phyloP scores from a whole-genome alignment of 2,888 invertebrate genomes.

The Latrodectus hesperus region DNA sequence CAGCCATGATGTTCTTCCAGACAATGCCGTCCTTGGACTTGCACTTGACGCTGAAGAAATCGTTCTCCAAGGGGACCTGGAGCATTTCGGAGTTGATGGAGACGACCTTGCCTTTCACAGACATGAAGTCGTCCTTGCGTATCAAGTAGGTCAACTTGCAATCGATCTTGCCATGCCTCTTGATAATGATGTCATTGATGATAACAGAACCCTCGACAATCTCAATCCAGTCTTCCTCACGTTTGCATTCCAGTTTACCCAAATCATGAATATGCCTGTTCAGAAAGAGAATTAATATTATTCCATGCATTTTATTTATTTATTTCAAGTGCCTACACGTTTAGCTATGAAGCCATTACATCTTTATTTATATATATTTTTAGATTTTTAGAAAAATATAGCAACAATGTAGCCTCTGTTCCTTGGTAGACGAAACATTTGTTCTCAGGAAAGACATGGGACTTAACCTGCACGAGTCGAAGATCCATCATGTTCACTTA shows the following conservation, averaged over 20 bases:
- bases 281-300: background rate
- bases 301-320: background rate
- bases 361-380: background rate
- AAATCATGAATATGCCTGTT: conserved; percentile 55
- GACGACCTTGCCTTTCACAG: conserved; percentile 71
- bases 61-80: conserved; percentile 71
- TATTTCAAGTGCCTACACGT: background rate
- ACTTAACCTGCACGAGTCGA: no score
- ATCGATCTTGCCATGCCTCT: conserved; percentile 36
- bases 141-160: conserved; percentile 70
- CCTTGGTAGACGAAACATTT: no score
- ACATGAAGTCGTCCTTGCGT: conserved; percentile 71
- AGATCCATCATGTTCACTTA: no score
- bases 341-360: background rate
- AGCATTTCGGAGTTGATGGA: conserved; percentile 61
- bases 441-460: no score
- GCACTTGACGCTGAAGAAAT: conserved; percentile 74
- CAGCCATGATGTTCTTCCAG: conserved; percentile 83
- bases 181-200: conserved; percentile 38
- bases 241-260: conserved; percentile 57
- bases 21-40: conserved; percentile 73
- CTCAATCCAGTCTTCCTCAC: conserved; percentile 56
- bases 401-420: no score
- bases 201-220: conserved; percentile 19
- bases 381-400: no score